Base-by-base conservation (phyloP, 1,140 invertebrate species). In the Lordiphosa collinella region DNA sequence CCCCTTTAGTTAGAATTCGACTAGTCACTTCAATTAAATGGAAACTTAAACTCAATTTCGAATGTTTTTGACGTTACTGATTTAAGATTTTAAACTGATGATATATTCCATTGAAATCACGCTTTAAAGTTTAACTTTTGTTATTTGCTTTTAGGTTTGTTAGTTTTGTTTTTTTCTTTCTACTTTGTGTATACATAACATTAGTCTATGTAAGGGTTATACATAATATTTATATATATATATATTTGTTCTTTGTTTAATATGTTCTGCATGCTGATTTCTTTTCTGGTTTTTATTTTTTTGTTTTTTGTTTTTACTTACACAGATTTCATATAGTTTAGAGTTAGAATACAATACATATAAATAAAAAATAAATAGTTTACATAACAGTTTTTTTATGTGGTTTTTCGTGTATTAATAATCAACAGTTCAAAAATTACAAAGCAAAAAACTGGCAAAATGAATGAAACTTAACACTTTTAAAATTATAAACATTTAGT, bases 71-170 rank as follows among this genome's bases (percentile, higher is more conserved):
- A 29, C 60, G 66, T 75, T 82, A 71, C 69, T 13, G 38, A 43
- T 70, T 63, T 71, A 61, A 48, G 65, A 50, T 64, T 60, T 75
- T 75, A 75, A 71, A 79, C 67, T 80, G 71, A 86, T 85, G 80
- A 86, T 86, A 86, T 86, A 86, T 86, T 76, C 58, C 71, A 64
- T 86, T 82, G 71, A 87, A 87, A 87, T 87, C 84, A 87, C 84
- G 78, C 55, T 65, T 84, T 68, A 79, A 86, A 87, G 82, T 86
- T 87, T 71, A 78, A 87, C 76, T 86, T 87, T 87, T 70, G 47
- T 72, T 86, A 86, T 86, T 86, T 86, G 82, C 82, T 86, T 86
- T 85, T 85, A 58, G 59, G 25, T 5, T 56, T 66, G 25, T 29
- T 25, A 4, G 0, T 25, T 25, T 40, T 52, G 56, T 55, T 47